Evolutionary conservation across 2,888 invertebrate species (phyloP).

Genomic region (Antheraea assamensis): DNA sequence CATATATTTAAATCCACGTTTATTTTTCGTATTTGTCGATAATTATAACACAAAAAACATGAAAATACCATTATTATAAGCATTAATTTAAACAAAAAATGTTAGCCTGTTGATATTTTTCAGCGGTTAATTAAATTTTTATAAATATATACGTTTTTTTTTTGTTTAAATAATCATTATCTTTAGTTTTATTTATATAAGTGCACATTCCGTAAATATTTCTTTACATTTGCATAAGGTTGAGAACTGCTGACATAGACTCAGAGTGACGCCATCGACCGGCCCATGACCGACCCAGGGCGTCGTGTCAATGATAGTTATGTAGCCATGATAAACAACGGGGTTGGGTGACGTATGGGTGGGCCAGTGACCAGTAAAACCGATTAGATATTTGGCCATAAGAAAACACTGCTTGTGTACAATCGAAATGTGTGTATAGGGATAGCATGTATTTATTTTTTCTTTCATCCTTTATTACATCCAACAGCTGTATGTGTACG

Average conservation of each 20-base stretch:
- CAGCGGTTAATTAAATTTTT: too few relatives aligned
- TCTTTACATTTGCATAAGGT: neutral
- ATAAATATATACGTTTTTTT: too few relatives aligned
- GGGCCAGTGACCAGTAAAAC: neutral
- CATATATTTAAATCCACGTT: too few relatives aligned
- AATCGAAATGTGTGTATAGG: neutral
- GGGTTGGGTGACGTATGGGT: constrained; percentile 2
- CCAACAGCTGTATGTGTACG: neutral
- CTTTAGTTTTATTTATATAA: too few relatives aligned
- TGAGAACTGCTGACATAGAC: constrained; percentile 2
- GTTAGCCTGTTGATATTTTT: too few relatives aligned
- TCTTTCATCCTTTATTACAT: neutral
- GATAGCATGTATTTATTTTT: neutral
- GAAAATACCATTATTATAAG: too few relatives aligned
- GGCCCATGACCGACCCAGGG: constrained; percentile 13
- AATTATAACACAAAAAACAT: too few relatives aligned
- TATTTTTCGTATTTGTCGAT: too few relatives aligned
- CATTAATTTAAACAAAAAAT: too few relatives aligned
- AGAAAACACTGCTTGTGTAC: neutral
- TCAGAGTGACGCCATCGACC: constrained; percentile 17
- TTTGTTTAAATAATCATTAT: too few relatives aligned
- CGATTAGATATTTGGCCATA: neutral
- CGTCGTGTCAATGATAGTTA: constrained; percentile 16
- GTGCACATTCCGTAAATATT: too few relatives aligned
- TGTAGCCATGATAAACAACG: constrained; percentile 11